Percentiles rank a stretch among this genome's conserved stretches.
Evolutionary conservation across 2,888 invertebrate genomes (phyloP).

Genomic region (Nysson spinosus): DNA sequence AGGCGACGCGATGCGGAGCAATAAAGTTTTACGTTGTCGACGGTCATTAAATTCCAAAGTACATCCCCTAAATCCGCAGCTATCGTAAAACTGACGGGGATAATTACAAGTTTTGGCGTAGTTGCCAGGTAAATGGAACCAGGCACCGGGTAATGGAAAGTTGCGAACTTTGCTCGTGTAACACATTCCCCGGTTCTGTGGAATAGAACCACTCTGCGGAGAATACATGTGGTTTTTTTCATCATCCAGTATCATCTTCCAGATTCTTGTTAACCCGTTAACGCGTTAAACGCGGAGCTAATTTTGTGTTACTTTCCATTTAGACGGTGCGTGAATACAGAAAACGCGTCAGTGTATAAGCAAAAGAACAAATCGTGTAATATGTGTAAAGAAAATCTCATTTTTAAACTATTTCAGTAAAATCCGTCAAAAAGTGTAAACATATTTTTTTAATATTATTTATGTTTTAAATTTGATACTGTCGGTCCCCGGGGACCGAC

Average conservation of each 20-base stretch:
- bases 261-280: too few relatives aligned
- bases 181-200: constrained; percentile 27
- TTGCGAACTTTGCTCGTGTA: constrained; percentile 31
- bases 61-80: constrained; percentile 35
- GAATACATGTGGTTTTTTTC: too few relatives aligned
- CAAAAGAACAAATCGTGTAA: neutral
- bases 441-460: too few relatives aligned
- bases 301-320: neutral
- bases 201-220: too few relatives aligned
- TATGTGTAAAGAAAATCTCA: too few relatives aligned
- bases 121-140: constrained; percentile 44
- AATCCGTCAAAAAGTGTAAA: too few relatives aligned
- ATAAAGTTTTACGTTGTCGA: constrained; percentile 36
- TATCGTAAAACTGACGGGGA: constrained; percentile 47
- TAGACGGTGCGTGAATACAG: neutral
- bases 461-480: too few relatives aligned
- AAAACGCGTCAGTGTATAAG: neutral
- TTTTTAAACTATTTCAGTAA: too few relatives aligned
- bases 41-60: constrained; percentile 42
- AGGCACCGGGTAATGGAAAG: constrained; percentile 32
- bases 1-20: constrained; percentile 5
- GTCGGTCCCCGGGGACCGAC: too few relatives aligned
- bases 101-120: constrained; percentile 50
- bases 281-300: neutral
- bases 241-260: too few relatives aligned